Percentiles rank a stretch among this genome's conserved stretches.
Evolutionary conservation across 2,113 vertebrate genomes (phyloP).

Genomic region (Scolopax mira): DNA sequence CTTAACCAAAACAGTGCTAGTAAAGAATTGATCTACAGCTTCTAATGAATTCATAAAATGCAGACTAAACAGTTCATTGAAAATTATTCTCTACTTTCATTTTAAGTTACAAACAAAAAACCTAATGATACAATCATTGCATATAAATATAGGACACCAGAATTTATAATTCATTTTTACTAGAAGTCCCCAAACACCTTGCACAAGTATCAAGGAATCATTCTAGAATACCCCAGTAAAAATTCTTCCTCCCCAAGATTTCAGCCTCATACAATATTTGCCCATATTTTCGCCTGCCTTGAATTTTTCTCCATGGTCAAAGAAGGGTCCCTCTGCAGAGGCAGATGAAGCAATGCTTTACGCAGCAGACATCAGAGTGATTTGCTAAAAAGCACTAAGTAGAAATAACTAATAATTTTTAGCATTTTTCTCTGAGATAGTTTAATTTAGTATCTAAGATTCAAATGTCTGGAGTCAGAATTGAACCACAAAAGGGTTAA

Average conservation of each 20-base stretch:
- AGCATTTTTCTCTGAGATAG: neutral
- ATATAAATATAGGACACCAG: neutral
- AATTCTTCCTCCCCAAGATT: neutral
- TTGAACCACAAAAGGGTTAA: neutral
- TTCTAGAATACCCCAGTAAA: neutral
- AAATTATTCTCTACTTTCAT: neutral
- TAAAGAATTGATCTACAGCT: neutral
- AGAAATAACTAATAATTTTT: neutral
- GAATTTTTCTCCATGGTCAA: neutral
- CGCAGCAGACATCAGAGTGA: neutral
- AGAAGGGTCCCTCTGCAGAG: neutral
- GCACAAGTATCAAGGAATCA: neutral
- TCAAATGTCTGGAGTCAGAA: neutral
- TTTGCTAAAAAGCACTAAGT: neutral
- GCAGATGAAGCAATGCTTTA: neutral
- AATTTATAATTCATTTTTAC: neutral
- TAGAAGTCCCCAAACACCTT: neutral
- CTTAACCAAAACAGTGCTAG: neutral
- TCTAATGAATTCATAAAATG: neutral
- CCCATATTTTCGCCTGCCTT: neutral
- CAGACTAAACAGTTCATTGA: neutral
- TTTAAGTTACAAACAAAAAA: neutral
- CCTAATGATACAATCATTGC: neutral
- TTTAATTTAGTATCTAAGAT: neutral
- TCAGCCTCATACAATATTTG: neutral